phyloP scores from a whole-genome alignment of 2,113 vertebrate genomes.

The Pygathrix nemaeus region DNA sequence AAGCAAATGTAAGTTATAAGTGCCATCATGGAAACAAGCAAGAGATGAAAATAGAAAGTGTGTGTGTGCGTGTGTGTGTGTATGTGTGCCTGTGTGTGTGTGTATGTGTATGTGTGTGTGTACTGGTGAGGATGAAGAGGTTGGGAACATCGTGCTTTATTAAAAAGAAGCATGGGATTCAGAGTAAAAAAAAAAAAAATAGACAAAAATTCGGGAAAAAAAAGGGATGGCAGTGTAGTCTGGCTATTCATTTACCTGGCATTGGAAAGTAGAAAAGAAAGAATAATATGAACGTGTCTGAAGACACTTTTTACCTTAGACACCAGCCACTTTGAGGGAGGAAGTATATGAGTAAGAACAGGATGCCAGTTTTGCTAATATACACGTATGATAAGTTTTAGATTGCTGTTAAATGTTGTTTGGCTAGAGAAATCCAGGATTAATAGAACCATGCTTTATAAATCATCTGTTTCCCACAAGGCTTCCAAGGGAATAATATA shows the following conservation, averaged over 20 bases:
- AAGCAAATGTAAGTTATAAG: neutral
- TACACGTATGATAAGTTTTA: neutral
- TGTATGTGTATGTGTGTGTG: neutral
- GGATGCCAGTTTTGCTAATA: neutral
- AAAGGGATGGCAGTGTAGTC: neutral
- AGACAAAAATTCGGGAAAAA: neutral
- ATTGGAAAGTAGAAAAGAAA: neutral
- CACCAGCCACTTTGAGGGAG: neutral
- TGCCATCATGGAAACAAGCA: neutral
- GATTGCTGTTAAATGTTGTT: neutral
- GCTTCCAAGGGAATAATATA: neutral
- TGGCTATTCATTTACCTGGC: neutral
- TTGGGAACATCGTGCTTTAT: neutral
- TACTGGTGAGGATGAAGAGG: neutral
- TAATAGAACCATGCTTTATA: neutral
- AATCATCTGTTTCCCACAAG: neutral
- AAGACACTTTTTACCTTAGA: neutral
- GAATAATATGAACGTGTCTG: neutral
- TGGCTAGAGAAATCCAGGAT: neutral
- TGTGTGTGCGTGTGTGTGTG: neutral
- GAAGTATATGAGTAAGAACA: neutral
- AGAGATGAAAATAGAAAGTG: accelerated
- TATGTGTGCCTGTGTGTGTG: neutral
- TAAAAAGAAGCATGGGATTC: neutral
- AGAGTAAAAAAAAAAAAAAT: neutral